A percentile compares a stretch with the other conserved stretches of the same genome.
Conservation (phyloP, 1,140 invertebrate species). For the Plectrocnemia conspersa region DNA sequence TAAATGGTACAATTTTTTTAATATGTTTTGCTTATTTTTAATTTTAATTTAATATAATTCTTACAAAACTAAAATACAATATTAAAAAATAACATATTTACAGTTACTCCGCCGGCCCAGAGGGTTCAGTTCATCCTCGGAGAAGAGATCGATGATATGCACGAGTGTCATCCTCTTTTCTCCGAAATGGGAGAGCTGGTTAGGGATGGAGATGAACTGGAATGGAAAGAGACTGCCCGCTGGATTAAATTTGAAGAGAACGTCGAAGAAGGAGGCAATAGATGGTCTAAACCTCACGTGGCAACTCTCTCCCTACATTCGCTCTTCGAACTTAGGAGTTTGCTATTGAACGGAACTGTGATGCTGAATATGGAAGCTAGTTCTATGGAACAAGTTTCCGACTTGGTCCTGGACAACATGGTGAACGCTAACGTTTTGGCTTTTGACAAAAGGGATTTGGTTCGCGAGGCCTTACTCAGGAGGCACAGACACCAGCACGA, state of each 20-base stretch:
- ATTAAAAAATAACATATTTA: no score
- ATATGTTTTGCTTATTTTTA: no score
- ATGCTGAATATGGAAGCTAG: constrained; percentile 87
- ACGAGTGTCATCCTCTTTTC: constrained; percentile 83
- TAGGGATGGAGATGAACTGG: constrained; percentile 79
- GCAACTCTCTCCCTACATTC: constrained; percentile 87
- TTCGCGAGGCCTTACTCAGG: constrained; percentile 81
- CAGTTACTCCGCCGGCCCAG: constrained; percentile 83
- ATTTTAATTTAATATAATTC: no score
- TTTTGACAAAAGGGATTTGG: constrained; percentile 72
- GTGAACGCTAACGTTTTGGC: constrained; percentile 73
- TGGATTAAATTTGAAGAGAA: constrained; percentile 97
- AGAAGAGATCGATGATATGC: constrained; percentile 79
- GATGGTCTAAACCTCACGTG: constrained; percentile 94
- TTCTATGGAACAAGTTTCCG: constrained; percentile 81
- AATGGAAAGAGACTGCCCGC: constrained; percentile 96
- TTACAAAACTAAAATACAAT: no score
- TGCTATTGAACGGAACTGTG: constrained; percentile 84
- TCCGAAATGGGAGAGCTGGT: constrained; percentile 94
- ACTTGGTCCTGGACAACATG: constrained; percentile 89
- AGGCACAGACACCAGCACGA: constrained; percentile 95
- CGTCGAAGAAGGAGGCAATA: constrained; percentile 88
- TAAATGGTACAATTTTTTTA: no score
- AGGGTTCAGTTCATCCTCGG: constrained; percentile 94
- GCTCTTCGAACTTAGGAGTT: constrained; percentile 80